Percentiles rank a stretch among this genome's conserved stretches.
Evolutionary conservation across 2,888 invertebrate species (phyloP).

Genomic region (Podotricha telesiphe): DNA sequence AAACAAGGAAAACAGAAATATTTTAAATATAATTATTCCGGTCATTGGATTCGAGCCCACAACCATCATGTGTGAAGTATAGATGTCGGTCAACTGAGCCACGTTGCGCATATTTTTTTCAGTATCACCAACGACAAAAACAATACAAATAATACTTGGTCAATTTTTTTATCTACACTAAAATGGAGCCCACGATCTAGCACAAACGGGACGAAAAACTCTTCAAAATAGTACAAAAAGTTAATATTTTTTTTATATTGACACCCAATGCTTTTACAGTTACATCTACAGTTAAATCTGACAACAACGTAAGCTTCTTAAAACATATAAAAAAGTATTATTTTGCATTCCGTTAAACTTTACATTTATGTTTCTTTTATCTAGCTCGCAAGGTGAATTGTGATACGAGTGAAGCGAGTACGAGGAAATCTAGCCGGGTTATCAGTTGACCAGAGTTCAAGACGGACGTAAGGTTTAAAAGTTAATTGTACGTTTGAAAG

Average conservation of each 20-base stretch:
- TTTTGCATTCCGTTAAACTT: constrained; percentile 22
- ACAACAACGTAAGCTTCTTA: constrained; percentile 8
- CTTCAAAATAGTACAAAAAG: background rate
- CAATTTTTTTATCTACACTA: background rate
- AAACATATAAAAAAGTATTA: constrained; percentile 10
- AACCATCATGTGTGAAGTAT: no score
- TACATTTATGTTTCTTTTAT: constrained; percentile 24
- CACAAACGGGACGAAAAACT: constrained; percentile 3
- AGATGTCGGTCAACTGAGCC: background rate
- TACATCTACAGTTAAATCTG: constrained; percentile 20
- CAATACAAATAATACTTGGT: background rate
- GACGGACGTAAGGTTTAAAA: constrained; percentile 31
- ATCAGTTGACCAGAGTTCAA: constrained; percentile 36
- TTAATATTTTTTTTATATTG: background rate
- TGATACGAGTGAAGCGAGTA: constrained; percentile 23
- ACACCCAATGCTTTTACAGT: constrained; percentile 19
- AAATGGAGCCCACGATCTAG: constrained; percentile 7
- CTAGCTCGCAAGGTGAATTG: constrained; percentile 34
- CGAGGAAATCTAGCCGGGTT: constrained; percentile 38
- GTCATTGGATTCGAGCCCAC: no score
- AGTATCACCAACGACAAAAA: background rate
- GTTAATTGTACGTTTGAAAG: constrained; percentile 34
- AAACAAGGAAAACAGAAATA: no score
- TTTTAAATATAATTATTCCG: no score
- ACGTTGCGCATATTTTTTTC: background rate